Base-by-base conservation (phyloP, 2,113 vertebrate genomes). In the Neotragus moschatus region DNA sequence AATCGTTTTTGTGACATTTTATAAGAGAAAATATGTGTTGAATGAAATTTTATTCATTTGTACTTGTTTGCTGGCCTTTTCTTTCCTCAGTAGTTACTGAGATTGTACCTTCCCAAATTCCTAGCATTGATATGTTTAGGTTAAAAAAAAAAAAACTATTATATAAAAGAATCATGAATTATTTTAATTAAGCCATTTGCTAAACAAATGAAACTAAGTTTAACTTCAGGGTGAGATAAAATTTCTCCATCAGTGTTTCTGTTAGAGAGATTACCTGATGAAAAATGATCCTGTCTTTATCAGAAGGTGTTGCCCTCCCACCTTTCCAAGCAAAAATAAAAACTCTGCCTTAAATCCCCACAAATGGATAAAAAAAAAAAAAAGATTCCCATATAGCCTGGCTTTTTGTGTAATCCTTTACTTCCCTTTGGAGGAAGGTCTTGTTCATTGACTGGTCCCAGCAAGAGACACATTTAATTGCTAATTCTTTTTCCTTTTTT, bases 401-500 rank as follows among this genome's bases (percentile, higher is more conserved):
- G 95, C 60, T 98, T 96, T 98, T 93, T 56, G 47, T 60, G 11
- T 98, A 98, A 98, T 97, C 95, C 95, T 95, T 91, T 84, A 92
- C 91, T 98, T 98, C 97, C 96, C 45, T 93, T 94, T 81, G 63
- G 93, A 97, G 95, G 94, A 97, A 97, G 92, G 70, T 79, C 33
- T 23, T 96, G 60, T 94, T 90, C 86, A 55, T 82, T 97, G 94
- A 94, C 49, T 96, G 43, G 90, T 97, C 10, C 0, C 93, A 98
- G 43, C 81, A 96, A 98, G 95, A 98, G 96, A 97, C 75, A 94
- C 36, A 94, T 97, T 96, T 95, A 94, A 81, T 98, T 97, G 55
- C 77, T 98, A 98, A 96, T 97, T 97, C 61, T 92, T 96, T 98
- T 94, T 63, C 75, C 26, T 93, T 96, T 95, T 95, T 97, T 97